A percentile compares a stretch with the other conserved stretches of the same genome.
Evolutionary conservation across 2,113 vertebrate genomes (phyloP).

Genomic region (Manacus vitellinus): DNA sequence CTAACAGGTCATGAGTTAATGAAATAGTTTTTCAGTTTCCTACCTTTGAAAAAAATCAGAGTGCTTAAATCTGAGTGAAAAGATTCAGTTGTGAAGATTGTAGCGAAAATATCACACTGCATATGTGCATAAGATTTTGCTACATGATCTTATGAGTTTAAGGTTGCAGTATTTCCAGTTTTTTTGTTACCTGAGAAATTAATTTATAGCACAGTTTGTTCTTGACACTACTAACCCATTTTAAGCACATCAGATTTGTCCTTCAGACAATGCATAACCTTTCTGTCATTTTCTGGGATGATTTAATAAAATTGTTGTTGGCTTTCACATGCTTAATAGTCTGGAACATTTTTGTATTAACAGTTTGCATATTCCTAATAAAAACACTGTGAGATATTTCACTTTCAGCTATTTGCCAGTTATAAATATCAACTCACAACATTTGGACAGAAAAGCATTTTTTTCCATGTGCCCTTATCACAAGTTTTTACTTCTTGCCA

Average conservation of each 20-base stretch:
- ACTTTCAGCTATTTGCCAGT: conserved; percentile 29
- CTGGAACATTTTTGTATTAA: conserved; percentile 60
- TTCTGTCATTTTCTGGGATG: conserved; percentile 52
- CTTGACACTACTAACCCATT: conserved; percentile 8
- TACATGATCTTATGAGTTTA: neutral
- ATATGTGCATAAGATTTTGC: neutral
- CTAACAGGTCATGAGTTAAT: neutral
- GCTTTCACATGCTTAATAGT: conserved; percentile 49
- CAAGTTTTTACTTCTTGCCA: neutral
- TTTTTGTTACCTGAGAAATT: conserved; percentile 14
- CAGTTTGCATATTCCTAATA: conserved; percentile 53
- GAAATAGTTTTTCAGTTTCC: neutral
- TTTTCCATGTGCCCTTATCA: neutral
- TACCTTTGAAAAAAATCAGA: neutral
- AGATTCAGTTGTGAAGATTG: neutral
- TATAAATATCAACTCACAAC: conserved; percentile 57
- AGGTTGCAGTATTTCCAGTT: neutral
- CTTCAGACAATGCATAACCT: conserved; percentile 46
- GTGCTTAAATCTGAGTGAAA: neutral
- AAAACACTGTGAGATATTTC: conserved; percentile 48
- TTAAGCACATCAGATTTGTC: conserved; percentile 40
- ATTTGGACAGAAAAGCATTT: neutral
- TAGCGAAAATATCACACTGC: neutral
- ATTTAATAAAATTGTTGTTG: conserved; percentile 71
- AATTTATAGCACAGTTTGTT: neutral